Conservation (phyloP, 2,888 invertebrate genomes). For the Acanthosepion esculentum region DNA sequence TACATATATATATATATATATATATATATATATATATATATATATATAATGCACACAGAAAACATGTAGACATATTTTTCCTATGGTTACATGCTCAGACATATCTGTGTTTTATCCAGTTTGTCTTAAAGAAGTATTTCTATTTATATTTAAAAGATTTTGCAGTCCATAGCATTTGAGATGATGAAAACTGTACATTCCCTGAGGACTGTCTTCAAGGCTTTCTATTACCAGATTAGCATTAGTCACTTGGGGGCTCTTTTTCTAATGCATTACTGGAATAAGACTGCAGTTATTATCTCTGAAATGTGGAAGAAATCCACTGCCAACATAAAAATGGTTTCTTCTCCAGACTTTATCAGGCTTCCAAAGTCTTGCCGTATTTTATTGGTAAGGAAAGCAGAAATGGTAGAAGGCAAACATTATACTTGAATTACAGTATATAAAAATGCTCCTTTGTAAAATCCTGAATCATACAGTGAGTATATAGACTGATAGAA, state of each 20-base stretch:
- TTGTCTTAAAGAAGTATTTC: not conserved
- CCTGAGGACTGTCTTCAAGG: not conserved
- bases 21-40: too few species aligned
- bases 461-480: not conserved
- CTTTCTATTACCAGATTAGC: not conserved
- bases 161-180: not conserved
- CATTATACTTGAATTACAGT: not conserved
- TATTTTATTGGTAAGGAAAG: not conserved
- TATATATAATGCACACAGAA: too few species aligned
- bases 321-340: not conserved
- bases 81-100: too few species aligned
- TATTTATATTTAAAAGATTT: not conserved
- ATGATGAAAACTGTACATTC: not conserved
- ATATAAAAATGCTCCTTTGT: not conserved
- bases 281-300: not conserved
- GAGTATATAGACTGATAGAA: too few species aligned
- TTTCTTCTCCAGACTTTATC: not conserved
- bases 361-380: not conserved
- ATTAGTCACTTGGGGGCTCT: not conserved
- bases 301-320: not conserved
- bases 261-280: not conserved
- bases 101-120: not conserved
- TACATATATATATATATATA: too few species aligned
- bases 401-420: not conserved
- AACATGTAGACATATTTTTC: too few species aligned